phyloP scores from a whole-genome alignment of 2,888 invertebrate genomes.

The Herminia tarsipennalis region DNA sequence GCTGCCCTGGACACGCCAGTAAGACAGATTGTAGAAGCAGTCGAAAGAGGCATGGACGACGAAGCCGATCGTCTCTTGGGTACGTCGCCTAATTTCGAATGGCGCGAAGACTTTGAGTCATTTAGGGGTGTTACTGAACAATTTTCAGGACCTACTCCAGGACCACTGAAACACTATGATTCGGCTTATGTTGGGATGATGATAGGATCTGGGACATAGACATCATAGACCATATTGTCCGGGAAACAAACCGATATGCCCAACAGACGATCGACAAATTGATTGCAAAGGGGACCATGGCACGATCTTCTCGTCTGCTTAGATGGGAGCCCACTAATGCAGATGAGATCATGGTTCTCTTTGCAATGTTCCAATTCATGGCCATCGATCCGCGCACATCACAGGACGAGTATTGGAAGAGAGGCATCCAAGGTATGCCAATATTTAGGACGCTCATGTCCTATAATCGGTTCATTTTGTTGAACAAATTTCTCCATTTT shows the following conservation, averaged over 20 bases:
- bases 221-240: conserved; percentile 29
- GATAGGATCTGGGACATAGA: conserved; percentile 25
- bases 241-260: conserved; percentile 38
- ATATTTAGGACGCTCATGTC: conserved; percentile 22
- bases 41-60: too few relatives aligned
- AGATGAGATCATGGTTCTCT: conserved; percentile 17
- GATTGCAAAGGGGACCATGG: background rate
- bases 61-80: too few relatives aligned
- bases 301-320: background rate
- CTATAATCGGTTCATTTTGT: conserved; percentile 22
- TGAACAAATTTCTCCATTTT: conserved; percentile 28
- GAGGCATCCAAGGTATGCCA: background rate
- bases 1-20: background rate
- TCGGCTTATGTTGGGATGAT: conserved; percentile 34
- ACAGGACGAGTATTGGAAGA: too few relatives aligned
- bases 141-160: too few relatives aligned
- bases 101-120: background rate
- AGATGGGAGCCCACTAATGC: conserved; percentile 20
- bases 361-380: background rate
- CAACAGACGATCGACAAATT: conserved; percentile 11
- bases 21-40: background rate
- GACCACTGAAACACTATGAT: conserved; percentile 27
- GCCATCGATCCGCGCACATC: too few relatives aligned
- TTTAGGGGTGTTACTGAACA: background rate
- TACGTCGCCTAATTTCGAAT: background rate